phyloP scores from a whole-genome alignment of 2,113 vertebrate genomes.

The Psilopsiagon aurifrons region DNA sequence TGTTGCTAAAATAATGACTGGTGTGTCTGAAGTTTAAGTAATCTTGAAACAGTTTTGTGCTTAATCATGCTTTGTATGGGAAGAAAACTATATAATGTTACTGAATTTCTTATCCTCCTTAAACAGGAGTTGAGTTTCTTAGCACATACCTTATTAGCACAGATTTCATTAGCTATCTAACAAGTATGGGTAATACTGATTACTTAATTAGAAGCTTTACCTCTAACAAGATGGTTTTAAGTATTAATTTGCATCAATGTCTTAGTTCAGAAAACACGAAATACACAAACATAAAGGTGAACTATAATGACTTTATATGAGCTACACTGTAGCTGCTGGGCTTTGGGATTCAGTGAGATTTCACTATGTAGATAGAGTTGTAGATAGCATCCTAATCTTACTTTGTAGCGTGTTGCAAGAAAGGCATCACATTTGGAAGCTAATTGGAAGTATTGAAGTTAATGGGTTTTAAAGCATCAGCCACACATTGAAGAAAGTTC shows the following conservation, averaged over 20 bases:
- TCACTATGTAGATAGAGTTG: neutral
- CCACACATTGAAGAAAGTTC: neutral
- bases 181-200: neutral
- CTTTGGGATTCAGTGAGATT: neutral
- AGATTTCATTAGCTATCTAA: neutral
- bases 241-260: neutral
- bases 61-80: neutral
- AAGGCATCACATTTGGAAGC: neutral
- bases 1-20: neutral
- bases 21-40: neutral
- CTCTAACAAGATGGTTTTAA: neutral
- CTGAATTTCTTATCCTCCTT: neutral
- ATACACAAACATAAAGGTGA: neutral
- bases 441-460: neutral
- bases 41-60: neutral
- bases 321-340: neutral
- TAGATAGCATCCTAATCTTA: neutral
- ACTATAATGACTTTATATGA: neutral
- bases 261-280: neutral
- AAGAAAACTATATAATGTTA: neutral
- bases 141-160: neutral
- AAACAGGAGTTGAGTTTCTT: neutral
- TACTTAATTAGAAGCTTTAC: neutral
- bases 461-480: neutral
- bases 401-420: neutral